Percentiles rank a stretch among this genome's conserved stretches.
These are phyloP conservation scores for Parnassius mnemosyne DNA, from an alignment of 2,888 invertebrate genomes.

Conservation along the genomic window DNA sequence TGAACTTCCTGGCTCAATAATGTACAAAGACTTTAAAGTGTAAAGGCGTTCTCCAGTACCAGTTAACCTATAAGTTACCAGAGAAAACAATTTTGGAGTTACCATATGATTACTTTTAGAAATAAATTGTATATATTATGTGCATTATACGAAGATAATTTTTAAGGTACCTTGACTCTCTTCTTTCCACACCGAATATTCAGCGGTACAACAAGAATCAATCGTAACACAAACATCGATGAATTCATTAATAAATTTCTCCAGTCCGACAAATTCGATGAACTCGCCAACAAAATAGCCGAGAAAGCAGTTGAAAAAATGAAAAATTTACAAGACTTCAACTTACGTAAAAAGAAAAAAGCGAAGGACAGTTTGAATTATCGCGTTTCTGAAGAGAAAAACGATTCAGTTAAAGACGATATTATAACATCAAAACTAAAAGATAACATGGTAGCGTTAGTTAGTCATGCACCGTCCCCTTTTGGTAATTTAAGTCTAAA, in stretches of 20 bases:
- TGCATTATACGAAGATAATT: too few relatives aligned
- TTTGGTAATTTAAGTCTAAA: constrained; percentile 16
- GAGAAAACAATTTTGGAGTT: too few relatives aligned
- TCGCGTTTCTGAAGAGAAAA: constrained; percentile 1
- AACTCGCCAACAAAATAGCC: constrained; percentile 44
- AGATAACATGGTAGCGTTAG: constrained; percentile 2
- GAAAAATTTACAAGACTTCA: constrained; percentile 27
- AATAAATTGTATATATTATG: too few relatives aligned
- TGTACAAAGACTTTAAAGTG: too few relatives aligned
- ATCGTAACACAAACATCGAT: constrained; percentile 35
- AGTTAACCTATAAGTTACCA: too few relatives aligned
- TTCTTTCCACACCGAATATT: constrained; percentile 1
- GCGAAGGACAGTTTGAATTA: background rate
- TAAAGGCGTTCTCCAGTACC: too few relatives aligned
- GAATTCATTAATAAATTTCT: constrained; percentile 43
- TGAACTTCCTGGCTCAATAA: too few relatives aligned
- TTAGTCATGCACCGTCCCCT: background rate
- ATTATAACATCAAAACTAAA: background rate
- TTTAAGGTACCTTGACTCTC: constrained; percentile 12
- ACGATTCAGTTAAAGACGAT: background rate
- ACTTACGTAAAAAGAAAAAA: background rate
- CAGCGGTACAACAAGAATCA: background rate
- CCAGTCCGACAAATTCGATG: constrained; percentile 41
- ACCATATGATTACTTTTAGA: too few relatives aligned
- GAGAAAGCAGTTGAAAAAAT: constrained; percentile 45